A percentile compares a stretch with the other conserved stretches of the same genome.
Conservation (phyloP, 2,797 vertebrate species). For the Hipposideros larvatus region DNA sequence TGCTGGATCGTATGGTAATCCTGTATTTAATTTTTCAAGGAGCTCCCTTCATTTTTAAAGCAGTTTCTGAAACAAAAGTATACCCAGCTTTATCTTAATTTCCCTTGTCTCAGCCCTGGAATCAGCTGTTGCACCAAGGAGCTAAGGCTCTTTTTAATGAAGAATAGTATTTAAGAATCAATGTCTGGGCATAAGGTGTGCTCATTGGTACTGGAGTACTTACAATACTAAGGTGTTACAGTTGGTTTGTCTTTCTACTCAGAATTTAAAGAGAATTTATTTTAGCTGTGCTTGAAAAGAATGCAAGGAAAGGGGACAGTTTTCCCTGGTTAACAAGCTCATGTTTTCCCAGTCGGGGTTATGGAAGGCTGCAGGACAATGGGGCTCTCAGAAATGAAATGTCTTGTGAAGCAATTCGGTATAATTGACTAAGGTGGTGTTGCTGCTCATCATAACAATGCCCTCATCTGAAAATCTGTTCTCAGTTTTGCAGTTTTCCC, state of each 20-base stretch:
- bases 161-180: slow-evolving; percentile 28
- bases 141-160: slow-evolving; percentile 7
- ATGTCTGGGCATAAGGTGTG: background rate
- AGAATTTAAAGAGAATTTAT: background rate
- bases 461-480: slow-evolving; percentile 48
- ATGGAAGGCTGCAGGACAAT: background rate
- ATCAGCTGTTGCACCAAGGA: background rate
- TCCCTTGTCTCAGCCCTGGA: background rate
- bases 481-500: background rate
- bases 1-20: background rate
- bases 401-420: background rate
- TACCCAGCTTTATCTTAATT: background rate
- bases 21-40: background rate
- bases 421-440: background rate
- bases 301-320: background rate
- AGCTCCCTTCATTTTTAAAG: background rate
- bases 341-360: background rate
- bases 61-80: background rate
- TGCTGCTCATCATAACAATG: background rate
- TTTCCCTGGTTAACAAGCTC: background rate
- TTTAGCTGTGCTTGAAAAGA: slow-evolving; percentile 8
- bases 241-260: background rate
- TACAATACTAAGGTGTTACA: slow-evolving; percentile 4
- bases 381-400: background rate
- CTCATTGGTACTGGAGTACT: background rate